Evolutionary conservation across 2,888 invertebrate genomes (phyloP).

Genomic region (Rhopalosiphum nymphaeae): DNA sequence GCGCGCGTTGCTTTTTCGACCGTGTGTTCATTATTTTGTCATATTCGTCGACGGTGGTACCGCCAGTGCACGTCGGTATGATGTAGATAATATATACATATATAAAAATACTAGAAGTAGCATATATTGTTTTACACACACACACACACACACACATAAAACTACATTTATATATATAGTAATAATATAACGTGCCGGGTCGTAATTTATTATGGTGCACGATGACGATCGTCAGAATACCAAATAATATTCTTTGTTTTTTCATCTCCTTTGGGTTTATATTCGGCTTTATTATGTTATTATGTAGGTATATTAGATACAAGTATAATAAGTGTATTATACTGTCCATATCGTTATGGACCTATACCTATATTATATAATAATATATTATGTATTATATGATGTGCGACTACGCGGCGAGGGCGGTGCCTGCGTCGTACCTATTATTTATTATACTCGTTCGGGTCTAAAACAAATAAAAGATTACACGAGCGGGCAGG

Average conservation of each 20-base stretch:
- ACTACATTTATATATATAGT: not conserved
- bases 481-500: constrained; percentile 19
- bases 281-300: not conserved
- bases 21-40: constrained; percentile 53
- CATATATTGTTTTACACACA: not conserved
- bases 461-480: constrained; percentile 62
- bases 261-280: constrained; percentile 9
- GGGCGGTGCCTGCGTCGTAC: constrained; percentile 33
- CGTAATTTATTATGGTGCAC: constrained; percentile 49
- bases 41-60: constrained; percentile 26
- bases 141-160: not conserved
- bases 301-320: constrained; percentile 8
- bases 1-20: constrained; percentile 34
- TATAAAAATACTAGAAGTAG: constrained; percentile 2
- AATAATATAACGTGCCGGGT: constrained; percentile 21
- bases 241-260: constrained; percentile 29
- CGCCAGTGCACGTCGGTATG: not conserved
- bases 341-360: not conserved
- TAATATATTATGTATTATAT: constrained; percentile 6
- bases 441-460: constrained; percentile 51
- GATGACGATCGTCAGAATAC: constrained; percentile 10
- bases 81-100: not conserved
- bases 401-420: not conserved
- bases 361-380: not conserved
- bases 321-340: not conserved